Conservation (phyloP, 92 coral and sea anemone species). For the Parazoanthus swiftii region DNA sequence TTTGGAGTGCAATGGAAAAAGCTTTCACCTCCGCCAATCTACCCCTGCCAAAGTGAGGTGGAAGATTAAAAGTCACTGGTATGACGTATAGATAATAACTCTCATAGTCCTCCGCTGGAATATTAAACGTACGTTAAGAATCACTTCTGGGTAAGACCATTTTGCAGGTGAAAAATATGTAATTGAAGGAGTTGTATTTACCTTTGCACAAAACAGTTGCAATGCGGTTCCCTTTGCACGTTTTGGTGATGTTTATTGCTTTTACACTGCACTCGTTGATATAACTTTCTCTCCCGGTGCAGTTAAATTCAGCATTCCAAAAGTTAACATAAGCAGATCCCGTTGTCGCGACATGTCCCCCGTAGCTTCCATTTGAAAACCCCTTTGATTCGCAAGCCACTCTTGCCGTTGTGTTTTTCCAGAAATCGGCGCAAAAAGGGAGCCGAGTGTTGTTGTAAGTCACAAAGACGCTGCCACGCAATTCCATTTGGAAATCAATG, state of each 20-base stretch:
- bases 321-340: background rate
- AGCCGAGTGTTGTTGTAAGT: background rate
- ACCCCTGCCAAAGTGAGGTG: too few relatives aligned
- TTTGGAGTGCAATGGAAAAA: too few relatives aligned
- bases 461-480: background rate
- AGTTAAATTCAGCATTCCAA: background rate
- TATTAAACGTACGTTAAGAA: too few relatives aligned
- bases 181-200: background rate
- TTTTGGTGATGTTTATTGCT: background rate
- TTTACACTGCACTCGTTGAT: background rate
- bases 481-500: background rate
- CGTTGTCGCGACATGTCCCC: background rate
- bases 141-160: too few relatives aligned
- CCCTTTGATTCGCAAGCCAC: background rate
- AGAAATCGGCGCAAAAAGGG: background rate
- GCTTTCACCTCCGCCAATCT: too few relatives aligned
- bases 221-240: background rate
- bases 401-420: background rate
- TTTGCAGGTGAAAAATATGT: too few relatives aligned
- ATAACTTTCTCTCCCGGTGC: background rate
- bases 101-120: too few relatives aligned
- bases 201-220: slow-evolving; percentile 4
- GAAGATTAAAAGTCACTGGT: too few relatives aligned
- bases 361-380: background rate
- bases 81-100: too few relatives aligned